A percentile compares a stretch with the other conserved stretches of the same genome.
Conservation (phyloP, 2,888 invertebrate genomes). For the Caradrina kadenii region DNA sequence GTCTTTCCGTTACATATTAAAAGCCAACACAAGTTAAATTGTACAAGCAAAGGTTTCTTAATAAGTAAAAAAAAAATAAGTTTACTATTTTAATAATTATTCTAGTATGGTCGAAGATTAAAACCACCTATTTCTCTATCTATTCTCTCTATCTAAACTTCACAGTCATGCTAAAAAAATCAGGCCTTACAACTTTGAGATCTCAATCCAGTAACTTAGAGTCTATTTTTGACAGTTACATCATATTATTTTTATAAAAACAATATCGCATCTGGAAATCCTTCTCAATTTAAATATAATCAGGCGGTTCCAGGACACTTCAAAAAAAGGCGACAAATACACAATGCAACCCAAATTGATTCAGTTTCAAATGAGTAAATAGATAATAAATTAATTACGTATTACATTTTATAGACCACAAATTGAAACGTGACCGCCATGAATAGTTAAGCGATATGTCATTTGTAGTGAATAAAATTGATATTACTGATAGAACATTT, state of each 20-base stretch:
- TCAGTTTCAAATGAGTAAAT: conserved; percentile 65
- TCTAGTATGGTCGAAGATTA: too few relatives aligned
- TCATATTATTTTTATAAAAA: too few relatives aligned
- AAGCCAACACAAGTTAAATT: too few relatives aligned
- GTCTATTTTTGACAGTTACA: too few relatives aligned
- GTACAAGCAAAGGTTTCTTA: background rate
- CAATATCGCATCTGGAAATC: too few relatives aligned
- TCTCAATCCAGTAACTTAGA: too few relatives aligned
- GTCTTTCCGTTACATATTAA: too few relatives aligned
- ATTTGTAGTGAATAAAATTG: conserved; percentile 72
- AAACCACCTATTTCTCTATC: too few relatives aligned
- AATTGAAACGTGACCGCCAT: conserved; percentile 74
- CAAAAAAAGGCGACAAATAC: conserved; percentile 32
- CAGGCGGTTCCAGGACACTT: conserved; percentile 2
- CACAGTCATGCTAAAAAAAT: too few relatives aligned
- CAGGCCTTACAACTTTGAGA: too few relatives aligned
- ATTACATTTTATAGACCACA: conserved; percentile 72
- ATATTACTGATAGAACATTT: conserved; percentile 60
- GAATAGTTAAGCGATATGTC: conserved; percentile 75
- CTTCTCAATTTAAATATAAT: background rate
- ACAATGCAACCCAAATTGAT: conserved; percentile 42
- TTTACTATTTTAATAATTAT: too few relatives aligned
- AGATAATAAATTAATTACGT: conserved; percentile 69
- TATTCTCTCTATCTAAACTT: too few relatives aligned
- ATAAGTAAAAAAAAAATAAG: background rate